Evolutionary conservation across 2,797 vertebrate species (phyloP), one percentile per base, ranked within the genome.

Genomic region (Scolopax bukidnonensis): DNA sequence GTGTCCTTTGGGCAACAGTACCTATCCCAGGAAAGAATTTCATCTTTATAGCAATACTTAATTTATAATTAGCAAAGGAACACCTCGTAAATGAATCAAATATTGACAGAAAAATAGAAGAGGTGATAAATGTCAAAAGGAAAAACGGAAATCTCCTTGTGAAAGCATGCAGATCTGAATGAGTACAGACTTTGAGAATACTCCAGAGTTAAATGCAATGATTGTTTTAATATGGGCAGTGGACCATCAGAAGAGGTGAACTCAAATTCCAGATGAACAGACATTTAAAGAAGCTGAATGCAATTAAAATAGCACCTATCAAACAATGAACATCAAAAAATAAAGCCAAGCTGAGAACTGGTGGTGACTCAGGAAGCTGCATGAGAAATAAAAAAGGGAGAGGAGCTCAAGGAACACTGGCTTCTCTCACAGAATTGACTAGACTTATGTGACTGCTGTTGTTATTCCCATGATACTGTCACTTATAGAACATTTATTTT

Each of bases 401-500:
- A 33, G 12, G n/a, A 90, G 61, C n/a, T 83, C 54, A 54, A 70
- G 89, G 77, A 87, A 68, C 2, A 6, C 79, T 73, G 77, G 80
- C 38, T 94, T 92, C 88, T 79, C 77, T 84, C 56, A n/a, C 50
- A 83, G 65, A 96, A 90, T 11, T 80, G 71, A 81, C 94, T 84
- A 91, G 69, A 74, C 89, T 95, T 89, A 32, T 70, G 74, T 71
- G 77, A 88, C 40, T 45, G 85, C 84, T 96, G 84, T 77, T 78
- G 85, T 87, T 93, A 96, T 91, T 97, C 96, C 96, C 93, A 74
- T 60, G 89, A 80, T 30, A 85, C 91, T 77, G 9, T 94, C 96
- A 97, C 93, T 97, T 96, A 96, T 2, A 85, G 95, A 96, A 96
- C 94, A 95, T 93, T 97, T 95, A 95, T 97, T 97, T 95, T 96